Base-by-base conservation (phyloP, 2,888 invertebrate genomes). In the Ochlodes sylvanus region DNA sequence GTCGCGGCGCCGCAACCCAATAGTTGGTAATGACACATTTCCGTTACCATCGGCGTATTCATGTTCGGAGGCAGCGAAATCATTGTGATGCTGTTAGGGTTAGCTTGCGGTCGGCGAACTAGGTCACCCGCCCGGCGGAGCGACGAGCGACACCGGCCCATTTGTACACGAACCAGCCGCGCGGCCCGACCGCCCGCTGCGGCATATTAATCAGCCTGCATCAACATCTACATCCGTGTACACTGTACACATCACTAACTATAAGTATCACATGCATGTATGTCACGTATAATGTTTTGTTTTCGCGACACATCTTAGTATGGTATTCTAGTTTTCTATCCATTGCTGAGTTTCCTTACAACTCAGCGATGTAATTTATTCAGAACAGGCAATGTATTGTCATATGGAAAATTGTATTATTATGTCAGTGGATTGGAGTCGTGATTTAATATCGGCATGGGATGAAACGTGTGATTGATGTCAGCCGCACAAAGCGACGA, bases 171-270 rank as follows among this genome's bases (percentile, higher is more conserved):
- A 65, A 58, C 50, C 58, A 52, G 56, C 63, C 42, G 54, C 55
- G 44, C 64, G 56, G 21, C 17, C 34, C 56, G 44, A 56, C 56
- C 63, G 63, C 56, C 64, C 34, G 47, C 56, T 47, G 64, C 64
- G 64, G 32, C 47, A 64, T 64, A 64, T 64, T 64, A 64, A 64
- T 64, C 64, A 64, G 44, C 32, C 44, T 55, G 63, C 63, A 55
- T 42, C 42, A 9, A 38, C 38, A 38, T 63, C 63, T 34, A 17
- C 44, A 63, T 15, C 21, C 21, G 7, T 47, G 50, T 21, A 14
- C 27, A 2, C 3, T 44, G 27, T 38, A 62, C 38, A 34, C 17
- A 15, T 32, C 21, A n/a, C 54, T 54, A n/a, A 32, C n/a, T 54
- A 27, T 54, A 27, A 27, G 27, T 27, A 54, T 21, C n/a, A n/a